Base-by-base conservation (phyloP, 1,140 invertebrate genomes). In the Heliothis virescens region DNA sequence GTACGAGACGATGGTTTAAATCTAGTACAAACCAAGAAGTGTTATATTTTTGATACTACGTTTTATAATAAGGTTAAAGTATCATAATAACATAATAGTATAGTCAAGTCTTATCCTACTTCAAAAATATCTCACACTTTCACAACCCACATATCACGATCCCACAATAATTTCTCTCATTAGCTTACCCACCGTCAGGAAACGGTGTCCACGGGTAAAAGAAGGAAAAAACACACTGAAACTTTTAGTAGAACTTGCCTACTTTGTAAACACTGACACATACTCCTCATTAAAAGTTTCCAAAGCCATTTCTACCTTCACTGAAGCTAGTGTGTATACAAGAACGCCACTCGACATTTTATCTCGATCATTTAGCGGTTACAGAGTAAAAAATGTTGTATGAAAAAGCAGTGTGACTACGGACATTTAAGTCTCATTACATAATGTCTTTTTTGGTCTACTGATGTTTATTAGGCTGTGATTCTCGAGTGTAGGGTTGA, bases 271-370 rank as follows among this genome's bases (percentile, higher is more conserved):
- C 62, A 34, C 29, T 41, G 29, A 47, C 62, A 63, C 62, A 47
- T 29, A 63, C 62, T 41, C 29, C 62, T 63, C 62, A 63, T 63
- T 63, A 63, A 63, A 63, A 63, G 62, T 63, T 63, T 16, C 34
- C 62, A 63, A 63, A 63, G 62, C 29, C 29, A 41, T 63, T 63
- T 47, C 26, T 16, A 41, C 62, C 29, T 63, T n/a, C 34, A 63
- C 15, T 10, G 13, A 34, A 41, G 16, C 5, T 34, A 63, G n/a
- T 41, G 18, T n/a, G n/a, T 10, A 63, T 63, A 41, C 62, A 63
- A 41, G 34, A 9, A 29, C 26, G 3, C 4, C n/a, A 62, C 12
- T 11, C 11, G 1, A 34, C 12, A 16, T 47, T 34, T 16, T 62
- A 41, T 41, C 62, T 41, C 34, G 13, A 63, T 63, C 26, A 47